These are phyloP conservation scores for Caenorhabditis afra DNA, from an alignment of 2,888 invertebrate species.

Conservation along the genomic window DNA sequence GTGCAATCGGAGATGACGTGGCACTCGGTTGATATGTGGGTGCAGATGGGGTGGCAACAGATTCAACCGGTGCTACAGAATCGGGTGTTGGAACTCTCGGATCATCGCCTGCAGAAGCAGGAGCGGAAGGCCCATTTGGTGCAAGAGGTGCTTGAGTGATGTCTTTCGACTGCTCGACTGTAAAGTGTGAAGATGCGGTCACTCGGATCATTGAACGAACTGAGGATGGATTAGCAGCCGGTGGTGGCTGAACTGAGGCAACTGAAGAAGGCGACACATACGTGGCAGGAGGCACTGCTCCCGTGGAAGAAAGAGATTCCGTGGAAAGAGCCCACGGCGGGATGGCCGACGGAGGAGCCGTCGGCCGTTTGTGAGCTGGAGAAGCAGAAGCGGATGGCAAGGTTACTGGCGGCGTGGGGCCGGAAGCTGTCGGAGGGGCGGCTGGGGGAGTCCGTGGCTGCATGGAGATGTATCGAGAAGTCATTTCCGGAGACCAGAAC, in stretches of 20 bases:
- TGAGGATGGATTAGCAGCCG: constrained; percentile 47
- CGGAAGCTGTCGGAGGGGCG: constrained; percentile 15
- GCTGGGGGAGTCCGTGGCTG: constrained; percentile 1
- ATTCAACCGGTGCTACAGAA: not conserved
- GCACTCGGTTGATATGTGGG: not conserved
- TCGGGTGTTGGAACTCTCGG: constrained; percentile 12
- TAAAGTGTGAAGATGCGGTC: constrained; percentile 35
- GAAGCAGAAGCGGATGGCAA: constrained; percentile 18
- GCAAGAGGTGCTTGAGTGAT: constrained; percentile 19
- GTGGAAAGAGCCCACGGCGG: constrained; percentile 39
- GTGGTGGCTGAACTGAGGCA: constrained; percentile 38
- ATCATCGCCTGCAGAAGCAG: not conserved
- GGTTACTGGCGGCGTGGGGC: constrained; percentile 30
- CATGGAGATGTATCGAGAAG: constrained; percentile 31
- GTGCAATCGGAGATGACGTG: constrained; percentile 1
- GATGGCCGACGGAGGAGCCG: constrained; percentile 40
- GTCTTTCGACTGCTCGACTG: constrained; percentile 36
- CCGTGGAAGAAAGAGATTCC: constrained; percentile 10
- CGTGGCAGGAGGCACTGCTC: not conserved
- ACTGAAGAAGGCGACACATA: constrained; percentile 31
- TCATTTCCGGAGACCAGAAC: constrained; percentile 35
- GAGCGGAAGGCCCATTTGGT: constrained; percentile 4
- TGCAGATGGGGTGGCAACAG: not conserved
- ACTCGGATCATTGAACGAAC: constrained; percentile 34
- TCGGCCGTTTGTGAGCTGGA: constrained; percentile 26